Percentiles rank a stretch among this genome's conserved stretches.
Evolutionary conservation across 2,888 invertebrate species (phyloP).

Genomic region (Abscondita cerata): DNA sequence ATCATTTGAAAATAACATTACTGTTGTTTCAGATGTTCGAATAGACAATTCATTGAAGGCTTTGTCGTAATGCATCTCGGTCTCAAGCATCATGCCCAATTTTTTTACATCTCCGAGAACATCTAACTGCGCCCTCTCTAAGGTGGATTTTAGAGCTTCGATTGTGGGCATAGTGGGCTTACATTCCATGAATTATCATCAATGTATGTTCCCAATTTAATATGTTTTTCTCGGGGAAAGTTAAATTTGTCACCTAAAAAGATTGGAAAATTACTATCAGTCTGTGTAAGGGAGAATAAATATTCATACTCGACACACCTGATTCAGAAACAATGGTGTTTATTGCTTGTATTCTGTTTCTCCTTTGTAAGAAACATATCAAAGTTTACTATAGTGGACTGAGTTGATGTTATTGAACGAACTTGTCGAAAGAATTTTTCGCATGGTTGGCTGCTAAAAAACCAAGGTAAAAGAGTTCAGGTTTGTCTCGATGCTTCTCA

Average conservation of each 20-base stretch:
- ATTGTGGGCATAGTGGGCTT: neutral
- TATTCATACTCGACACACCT: neutral
- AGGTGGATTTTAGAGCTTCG: neutral
- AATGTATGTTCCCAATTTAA: neutral
- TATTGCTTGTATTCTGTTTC: neutral
- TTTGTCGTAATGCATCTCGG: neutral
- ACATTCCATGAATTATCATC: neutral
- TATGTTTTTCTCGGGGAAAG: neutral
- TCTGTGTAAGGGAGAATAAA: neutral
- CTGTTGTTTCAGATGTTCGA: too few species aligned
- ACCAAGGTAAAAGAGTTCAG: neutral
- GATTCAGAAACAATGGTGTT: neutral
- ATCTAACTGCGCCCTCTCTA: neutral
- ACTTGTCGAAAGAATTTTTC: too few species aligned
- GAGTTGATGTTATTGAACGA: too few species aligned
- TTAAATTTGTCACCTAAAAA: neutral
- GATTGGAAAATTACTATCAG: neutral
- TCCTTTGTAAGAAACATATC: neutral
- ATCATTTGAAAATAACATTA: too few species aligned
- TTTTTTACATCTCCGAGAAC: neutral
- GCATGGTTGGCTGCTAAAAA: neutral
- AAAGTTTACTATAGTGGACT: neutral
- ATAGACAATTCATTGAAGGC: too few species aligned
- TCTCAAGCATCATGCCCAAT: neutral
- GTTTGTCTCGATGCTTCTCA: too few species aligned